Percentiles rank a stretch among this genome's conserved stretches.
phyloP scores from a whole-genome alignment of 2,888 invertebrate genomes.

The Nemurella pictetii region DNA sequence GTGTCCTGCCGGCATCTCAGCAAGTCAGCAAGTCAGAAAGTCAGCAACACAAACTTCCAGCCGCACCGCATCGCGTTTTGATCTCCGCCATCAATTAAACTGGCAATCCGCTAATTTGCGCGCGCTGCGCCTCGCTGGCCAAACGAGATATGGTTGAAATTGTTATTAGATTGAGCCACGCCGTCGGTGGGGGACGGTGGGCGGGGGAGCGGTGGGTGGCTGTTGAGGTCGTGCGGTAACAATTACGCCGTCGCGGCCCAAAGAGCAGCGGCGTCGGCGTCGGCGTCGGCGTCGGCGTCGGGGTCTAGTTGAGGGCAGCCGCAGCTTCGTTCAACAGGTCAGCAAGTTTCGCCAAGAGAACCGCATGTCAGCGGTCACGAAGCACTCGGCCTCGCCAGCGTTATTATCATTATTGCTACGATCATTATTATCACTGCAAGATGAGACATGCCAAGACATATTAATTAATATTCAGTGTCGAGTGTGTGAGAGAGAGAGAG shows the following conservation, averaged over 20 bases:
- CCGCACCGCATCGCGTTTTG: not conserved
- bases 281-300: not conserved
- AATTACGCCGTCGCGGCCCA: constrained; percentile 15
- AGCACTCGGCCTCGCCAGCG: not conserved
- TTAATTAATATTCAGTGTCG: constrained; percentile 13
- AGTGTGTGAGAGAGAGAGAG: not conserved
- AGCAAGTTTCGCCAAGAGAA: constrained; percentile 32
- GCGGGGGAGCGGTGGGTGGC: not conserved
- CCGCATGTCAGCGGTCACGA: constrained; percentile 6
- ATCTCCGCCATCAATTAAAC: not conserved
- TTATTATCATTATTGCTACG: not conserved
- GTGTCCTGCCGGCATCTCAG: too few species aligned
- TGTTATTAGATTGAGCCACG: not conserved
- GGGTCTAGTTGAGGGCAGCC: constrained; percentile 24
- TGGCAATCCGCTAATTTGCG: not conserved
- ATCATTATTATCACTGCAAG: constrained; percentile 21
- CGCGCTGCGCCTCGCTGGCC: not conserved
- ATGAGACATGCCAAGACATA: not conserved
- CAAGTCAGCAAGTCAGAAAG: not conserved
- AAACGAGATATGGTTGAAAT: not conserved
- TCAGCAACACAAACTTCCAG: constrained; percentile 14
- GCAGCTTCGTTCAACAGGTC: constrained; percentile 35
- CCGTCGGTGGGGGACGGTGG: not conserved
- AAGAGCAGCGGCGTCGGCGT: not conserved
- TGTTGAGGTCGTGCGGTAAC: not conserved